Evolutionary conservation across 1,140 invertebrate genomes (phyloP).

Genomic region (Drusus annulatus): DNA sequence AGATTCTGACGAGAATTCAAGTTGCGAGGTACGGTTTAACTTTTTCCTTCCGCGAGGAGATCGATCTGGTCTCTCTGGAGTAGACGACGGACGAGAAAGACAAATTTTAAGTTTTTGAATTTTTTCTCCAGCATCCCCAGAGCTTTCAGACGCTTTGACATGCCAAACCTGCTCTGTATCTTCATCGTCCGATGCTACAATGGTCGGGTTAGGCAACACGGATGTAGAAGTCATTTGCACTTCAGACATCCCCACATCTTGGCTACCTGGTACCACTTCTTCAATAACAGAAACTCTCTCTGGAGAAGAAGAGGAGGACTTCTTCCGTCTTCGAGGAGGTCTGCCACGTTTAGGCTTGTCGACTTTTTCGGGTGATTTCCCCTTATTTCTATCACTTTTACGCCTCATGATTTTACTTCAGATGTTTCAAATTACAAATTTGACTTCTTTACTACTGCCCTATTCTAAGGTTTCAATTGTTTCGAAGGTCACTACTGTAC

Average conservation of each 20-base stretch:
- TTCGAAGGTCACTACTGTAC: background rate
- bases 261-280: constrained; percentile 14
- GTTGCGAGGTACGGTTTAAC: constrained; percentile 36
- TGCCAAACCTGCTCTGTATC: constrained; percentile 53
- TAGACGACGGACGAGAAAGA: constrained; percentile 45
- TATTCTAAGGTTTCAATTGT: background rate
- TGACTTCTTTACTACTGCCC: background rate
- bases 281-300: constrained; percentile 41
- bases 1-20: constrained; percentile 42
- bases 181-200: constrained; percentile 39
- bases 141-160: constrained; percentile 52
- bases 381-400: constrained; percentile 56
- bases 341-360: constrained; percentile 55
- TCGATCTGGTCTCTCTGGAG: constrained; percentile 44
- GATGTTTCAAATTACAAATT: background rate
- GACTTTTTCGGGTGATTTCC: constrained; percentile 48
- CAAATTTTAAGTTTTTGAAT: constrained; percentile 57
- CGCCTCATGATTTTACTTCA: constrained; percentile 48
- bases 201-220: background rate
- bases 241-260: constrained; percentile 7
- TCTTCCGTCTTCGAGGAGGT: constrained; percentile 53
- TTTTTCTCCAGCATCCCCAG: constrained; percentile 46
- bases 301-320: constrained; percentile 51
- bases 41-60: constrained; percentile 44
- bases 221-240: constrained; percentile 11